Evolutionary conservation across 2,113 vertebrate genomes (phyloP), one percentile per base, ranked within the genome.

Genomic region (Gnathochromis pfefferi): DNA sequence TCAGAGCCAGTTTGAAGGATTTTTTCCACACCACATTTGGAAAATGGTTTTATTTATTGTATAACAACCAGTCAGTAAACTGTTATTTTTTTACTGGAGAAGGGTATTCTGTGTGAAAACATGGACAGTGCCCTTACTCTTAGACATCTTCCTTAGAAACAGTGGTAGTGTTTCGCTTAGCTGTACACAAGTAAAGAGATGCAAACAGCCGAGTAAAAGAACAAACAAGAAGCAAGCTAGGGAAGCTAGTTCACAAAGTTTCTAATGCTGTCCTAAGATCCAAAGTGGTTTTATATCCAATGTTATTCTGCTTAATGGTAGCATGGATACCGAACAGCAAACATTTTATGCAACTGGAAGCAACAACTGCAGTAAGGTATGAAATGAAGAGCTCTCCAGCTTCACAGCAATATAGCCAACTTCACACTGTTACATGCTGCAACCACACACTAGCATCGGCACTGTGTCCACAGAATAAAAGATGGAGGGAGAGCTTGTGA

Each of bases 281-380:
- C n/a, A n/a, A n/a, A n/a, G 0, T 45, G 8, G 14, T 26, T 70
- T 42, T 10, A 28, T 16, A 42, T 7, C 40, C 3, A 26, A 9
- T 26, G 14, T 17, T 26, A 17, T 45, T 73, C 40, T 73, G 21
- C 38, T 73, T 26, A 73, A 45, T 26, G 5, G 68, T 45, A 45
- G 8, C 21, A 45, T 73, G 38, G 65, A 42, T 42, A 45, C 12
- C 6, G n/a, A 45, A 73, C 21, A 73, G 0, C 57, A 60, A 33
- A 60, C 14, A 33, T 60, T 60, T 60, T 60, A 60, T 60, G 57
- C 57, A 60, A 60, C 16, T 0, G 2, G 28, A 63, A 63, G 58
- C 58, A 33, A 63, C 2, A 1, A 45, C 68, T 16, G 13, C 68
- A 45, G 21, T 1, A 26, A 16, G 35, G 35, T 40, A 14, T 68